Evolutionary conservation across 2,797 vertebrate genomes (phyloP).

Genomic region (Ciconia nigra): DNA sequence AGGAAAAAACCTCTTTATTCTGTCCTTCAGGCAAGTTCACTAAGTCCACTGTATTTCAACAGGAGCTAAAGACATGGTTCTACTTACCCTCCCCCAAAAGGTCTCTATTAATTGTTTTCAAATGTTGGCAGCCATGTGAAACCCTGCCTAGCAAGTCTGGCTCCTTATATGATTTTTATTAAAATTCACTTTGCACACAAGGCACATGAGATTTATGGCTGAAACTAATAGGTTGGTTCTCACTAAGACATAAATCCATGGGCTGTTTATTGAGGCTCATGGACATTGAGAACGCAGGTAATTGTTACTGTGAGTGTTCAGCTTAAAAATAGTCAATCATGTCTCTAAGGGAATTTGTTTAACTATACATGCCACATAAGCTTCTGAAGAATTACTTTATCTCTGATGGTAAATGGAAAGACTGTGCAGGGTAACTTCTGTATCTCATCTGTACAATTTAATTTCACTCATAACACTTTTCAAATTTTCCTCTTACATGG

Average conservation of each 20-base stretch:
- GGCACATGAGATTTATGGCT: constrained; percentile 74
- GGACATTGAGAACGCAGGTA: constrained; percentile 67
- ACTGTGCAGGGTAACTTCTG: not conserved
- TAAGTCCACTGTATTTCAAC: constrained; percentile 69
- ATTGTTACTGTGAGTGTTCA: constrained; percentile 68
- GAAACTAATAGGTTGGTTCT: constrained; percentile 78
- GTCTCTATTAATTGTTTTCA: constrained; percentile 76
- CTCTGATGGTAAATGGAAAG: not conserved
- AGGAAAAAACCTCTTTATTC: not conserved
- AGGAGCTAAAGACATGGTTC: constrained; percentile 63
- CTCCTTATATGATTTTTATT: constrained; percentile 78
- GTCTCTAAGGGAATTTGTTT: constrained; percentile 60
- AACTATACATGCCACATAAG: constrained; percentile 45
- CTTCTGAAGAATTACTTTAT: constrained; percentile 46
- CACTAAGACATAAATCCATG: constrained; percentile 76
- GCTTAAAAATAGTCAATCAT: constrained; percentile 61
- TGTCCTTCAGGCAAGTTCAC: constrained; percentile 69
- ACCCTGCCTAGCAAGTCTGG: constrained; percentile 69
- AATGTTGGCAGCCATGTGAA: constrained; percentile 77
- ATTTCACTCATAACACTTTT: not conserved
- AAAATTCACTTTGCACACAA: constrained; percentile 77
- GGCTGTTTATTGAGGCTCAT: constrained; percentile 68
- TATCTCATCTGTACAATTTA: not conserved
- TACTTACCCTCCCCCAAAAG: constrained; percentile 49
- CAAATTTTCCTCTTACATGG: not conserved